phyloP scores from a whole-genome alignment of 64 coral and sea anemone genomes.

The Montipora cactus region DNA sequence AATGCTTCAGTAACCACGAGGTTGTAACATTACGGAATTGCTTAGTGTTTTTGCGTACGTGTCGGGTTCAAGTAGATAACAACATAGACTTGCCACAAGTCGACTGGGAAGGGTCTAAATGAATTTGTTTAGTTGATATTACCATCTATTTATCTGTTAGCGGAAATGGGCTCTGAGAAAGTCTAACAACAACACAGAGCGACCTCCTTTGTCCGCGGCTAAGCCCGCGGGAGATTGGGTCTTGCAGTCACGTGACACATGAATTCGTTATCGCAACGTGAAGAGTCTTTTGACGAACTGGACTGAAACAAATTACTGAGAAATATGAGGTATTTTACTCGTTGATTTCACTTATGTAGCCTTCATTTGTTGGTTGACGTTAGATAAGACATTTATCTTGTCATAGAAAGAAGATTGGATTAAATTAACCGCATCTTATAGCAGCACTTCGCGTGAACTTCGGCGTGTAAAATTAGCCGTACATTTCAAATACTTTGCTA shows the following conservation, averaged over 20 bases:
- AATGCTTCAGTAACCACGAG: too few relatives aligned
- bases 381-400: constrained; percentile 22
- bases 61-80: too few relatives aligned
- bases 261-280: constrained; percentile 21
- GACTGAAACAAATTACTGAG: not conserved
- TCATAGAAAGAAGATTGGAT: not conserved
- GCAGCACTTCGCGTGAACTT: not conserved
- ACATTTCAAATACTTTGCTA: not conserved
- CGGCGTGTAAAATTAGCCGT: not conserved
- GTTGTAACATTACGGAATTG: too few relatives aligned
- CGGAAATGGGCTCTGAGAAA: too few relatives aligned
- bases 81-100: too few relatives aligned
- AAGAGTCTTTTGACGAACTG: constrained; percentile 1
- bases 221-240: not conserved
- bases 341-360: not conserved
- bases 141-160: too few relatives aligned
- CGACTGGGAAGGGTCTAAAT: too few relatives aligned
- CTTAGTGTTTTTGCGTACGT: too few relatives aligned
- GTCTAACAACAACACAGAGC: too few relatives aligned
- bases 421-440: not conserved
- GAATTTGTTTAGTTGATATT: too few relatives aligned
- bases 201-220: too few relatives aligned
- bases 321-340: constrained; percentile 31
- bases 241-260: constrained; percentile 10
- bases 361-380: constrained; percentile 8